phyloP scores from a whole-genome alignment of 2,113 vertebrate species.

The Coracopsis vasa region DNA sequence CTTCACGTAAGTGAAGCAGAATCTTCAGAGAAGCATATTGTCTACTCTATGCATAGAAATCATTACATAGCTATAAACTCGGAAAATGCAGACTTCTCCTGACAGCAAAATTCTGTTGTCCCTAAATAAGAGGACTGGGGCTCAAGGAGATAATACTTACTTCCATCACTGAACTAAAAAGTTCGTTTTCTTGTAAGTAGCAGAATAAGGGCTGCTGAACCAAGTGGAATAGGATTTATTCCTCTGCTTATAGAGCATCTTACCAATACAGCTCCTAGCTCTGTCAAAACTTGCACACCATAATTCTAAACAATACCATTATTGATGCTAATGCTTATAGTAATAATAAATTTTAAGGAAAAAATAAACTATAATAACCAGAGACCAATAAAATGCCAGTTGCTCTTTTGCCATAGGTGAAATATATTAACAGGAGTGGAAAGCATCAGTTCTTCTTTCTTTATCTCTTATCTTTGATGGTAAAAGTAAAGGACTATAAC shows the following conservation, averaged over 20 bases:
- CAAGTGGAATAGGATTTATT: neutral
- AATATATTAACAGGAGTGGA: neutral
- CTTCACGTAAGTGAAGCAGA: neutral
- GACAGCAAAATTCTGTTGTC: neutral
- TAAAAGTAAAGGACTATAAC: neutral
- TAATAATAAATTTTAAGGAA: neutral
- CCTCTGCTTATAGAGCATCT: neutral
- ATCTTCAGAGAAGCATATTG: neutral
- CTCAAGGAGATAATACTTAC: neutral
- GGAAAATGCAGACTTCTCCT: neutral
- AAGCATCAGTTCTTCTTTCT: neutral
- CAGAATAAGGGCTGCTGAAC: neutral
- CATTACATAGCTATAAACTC: neutral
- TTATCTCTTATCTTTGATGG: neutral
- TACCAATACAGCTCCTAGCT: neutral
- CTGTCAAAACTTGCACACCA: neutral
- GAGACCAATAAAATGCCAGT: neutral
- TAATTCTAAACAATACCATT: neutral
- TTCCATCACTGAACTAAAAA: neutral
- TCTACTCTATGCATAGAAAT: neutral
- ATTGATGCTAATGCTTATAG: neutral
- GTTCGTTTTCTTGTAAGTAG: neutral
- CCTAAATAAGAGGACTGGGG: neutral
- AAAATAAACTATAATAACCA: neutral
- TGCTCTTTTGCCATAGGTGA: neutral